Evolutionary conservation across 2,888 invertebrate genomes (phyloP).

Genomic region (Dorcus parallelipipedus): DNA sequence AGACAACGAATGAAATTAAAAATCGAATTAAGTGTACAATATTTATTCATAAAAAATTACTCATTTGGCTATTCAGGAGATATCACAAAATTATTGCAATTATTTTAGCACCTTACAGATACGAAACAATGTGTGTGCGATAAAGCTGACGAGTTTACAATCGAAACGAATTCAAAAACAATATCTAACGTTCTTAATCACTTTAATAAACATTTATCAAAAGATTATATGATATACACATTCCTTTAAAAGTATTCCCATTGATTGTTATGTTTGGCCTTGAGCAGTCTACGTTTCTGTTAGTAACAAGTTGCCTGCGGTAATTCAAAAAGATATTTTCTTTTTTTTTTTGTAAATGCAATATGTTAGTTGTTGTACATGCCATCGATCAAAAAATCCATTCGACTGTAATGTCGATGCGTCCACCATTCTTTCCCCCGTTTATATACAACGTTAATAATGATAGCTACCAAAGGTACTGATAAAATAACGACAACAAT

Average conservation of each 20-base stretch:
- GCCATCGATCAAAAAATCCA: constrained; percentile 86
- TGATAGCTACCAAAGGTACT: constrained; percentile 68
- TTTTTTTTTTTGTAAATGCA: no score
- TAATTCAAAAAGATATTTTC: neutral
- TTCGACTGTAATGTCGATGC: constrained; percentile 79
- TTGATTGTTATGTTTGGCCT: neutral
- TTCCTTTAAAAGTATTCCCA: no score
- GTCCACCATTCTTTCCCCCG: constrained; percentile 81
- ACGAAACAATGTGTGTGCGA: neutral
- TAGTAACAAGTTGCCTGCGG: no score
- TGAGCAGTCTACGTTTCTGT: neutral
- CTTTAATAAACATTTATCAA: no score
- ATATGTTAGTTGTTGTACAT: constrained; percentile 74
- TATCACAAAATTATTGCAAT: constrained; percentile 16
- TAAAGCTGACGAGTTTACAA: no score
- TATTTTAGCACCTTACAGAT: constrained; percentile 5
- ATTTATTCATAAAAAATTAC: constrained; percentile 1
- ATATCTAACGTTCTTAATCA: no score
- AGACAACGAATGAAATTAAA: no score
- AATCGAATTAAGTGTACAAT: neutral
- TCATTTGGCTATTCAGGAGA: neutral
- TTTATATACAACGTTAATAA: constrained; percentile 64
- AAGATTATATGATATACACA: no score
- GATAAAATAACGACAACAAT: constrained; percentile 71
- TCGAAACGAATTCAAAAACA: no score